These are phyloP conservation scores for Melinopterus prodromus DNA, from an alignment of 2,888 invertebrate species.

Conservation along the genomic window DNA sequence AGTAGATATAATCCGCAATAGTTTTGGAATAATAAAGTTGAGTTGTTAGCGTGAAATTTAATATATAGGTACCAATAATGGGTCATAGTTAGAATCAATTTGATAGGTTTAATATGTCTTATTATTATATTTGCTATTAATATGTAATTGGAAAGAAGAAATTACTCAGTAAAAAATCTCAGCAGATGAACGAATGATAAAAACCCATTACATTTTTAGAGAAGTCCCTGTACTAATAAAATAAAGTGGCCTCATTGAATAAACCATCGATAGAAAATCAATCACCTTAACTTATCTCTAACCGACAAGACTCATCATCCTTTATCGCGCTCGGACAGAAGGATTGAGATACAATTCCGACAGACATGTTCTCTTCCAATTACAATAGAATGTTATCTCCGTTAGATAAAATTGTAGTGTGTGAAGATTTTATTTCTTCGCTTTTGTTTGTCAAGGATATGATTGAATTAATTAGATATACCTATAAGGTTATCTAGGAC, in stretches of 20 bases:
- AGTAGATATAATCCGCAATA: too few species aligned
- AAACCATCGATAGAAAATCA: not conserved
- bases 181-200: not conserved
- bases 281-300: not conserved
- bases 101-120: not conserved
- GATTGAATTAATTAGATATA: conserved; percentile 4
- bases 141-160: not conserved
- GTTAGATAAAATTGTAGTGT: not conserved
- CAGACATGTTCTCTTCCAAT: not conserved
- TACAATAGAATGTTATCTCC: not conserved
- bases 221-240: not conserved
- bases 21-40: too few species aligned
- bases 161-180: not conserved
- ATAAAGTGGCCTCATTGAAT: not conserved
- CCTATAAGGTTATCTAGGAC: not conserved
- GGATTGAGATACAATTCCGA: not conserved
- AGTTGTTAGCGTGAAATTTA: too few species aligned
- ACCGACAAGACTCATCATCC: not conserved
- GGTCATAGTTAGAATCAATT: not conserved
- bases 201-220: too few species aligned
- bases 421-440: not conserved
- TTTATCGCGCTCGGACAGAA: not conserved
- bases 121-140: not conserved
- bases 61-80: not conserved
- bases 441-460: not conserved